These are phyloP conservation scores for Drosophila ogumai DNA, from an alignment of 1,140 invertebrate genomes.

Conservation along the genomic window DNA sequence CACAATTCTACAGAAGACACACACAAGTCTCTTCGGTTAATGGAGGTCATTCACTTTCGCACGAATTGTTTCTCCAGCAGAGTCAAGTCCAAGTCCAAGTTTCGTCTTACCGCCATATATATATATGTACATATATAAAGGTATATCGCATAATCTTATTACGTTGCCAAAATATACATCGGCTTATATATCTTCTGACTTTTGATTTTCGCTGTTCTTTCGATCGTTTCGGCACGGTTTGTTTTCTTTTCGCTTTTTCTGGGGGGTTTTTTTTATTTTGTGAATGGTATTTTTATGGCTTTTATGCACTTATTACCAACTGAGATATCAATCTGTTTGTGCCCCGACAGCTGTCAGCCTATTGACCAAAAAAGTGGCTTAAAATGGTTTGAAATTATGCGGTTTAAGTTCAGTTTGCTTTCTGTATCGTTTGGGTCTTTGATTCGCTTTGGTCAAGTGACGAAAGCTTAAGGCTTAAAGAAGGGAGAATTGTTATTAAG, in stretches of 20 bases:
- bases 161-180: conserved; percentile 62
- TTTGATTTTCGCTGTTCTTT: conserved; percentile 60
- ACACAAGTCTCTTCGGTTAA: conserved; percentile 67
- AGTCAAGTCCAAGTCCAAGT: conserved; percentile 69
- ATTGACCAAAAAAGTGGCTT: conserved; percentile 49
- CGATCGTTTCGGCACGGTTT: background rate
- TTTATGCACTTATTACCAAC: conserved; percentile 65
- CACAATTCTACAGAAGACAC: conserved; percentile 62
- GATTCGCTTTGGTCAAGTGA: conserved; percentile 39
- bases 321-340: conserved; percentile 60
- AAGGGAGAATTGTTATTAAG: background rate
- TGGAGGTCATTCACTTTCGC: conserved; percentile 84
- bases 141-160: conserved; percentile 72
- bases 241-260: conserved; percentile 44
- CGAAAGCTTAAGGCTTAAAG: conserved; percentile 27
- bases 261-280: conserved; percentile 4
- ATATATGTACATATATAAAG: conserved; percentile 1
- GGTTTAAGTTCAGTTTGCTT: conserved; percentile 27
- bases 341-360: conserved; percentile 49
- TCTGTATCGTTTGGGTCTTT: background rate
- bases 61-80: conserved; percentile 80
- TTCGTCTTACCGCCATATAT: conserved; percentile 44
- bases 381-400: conserved; percentile 21
- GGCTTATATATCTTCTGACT: conserved; percentile 36
- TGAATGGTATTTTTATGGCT: conserved; percentile 64